Evolutionary conservation across 2,888 invertebrate species (phyloP), one percentile per base, ranked within the genome.

Genomic region (Trisateles emortualis): DNA sequence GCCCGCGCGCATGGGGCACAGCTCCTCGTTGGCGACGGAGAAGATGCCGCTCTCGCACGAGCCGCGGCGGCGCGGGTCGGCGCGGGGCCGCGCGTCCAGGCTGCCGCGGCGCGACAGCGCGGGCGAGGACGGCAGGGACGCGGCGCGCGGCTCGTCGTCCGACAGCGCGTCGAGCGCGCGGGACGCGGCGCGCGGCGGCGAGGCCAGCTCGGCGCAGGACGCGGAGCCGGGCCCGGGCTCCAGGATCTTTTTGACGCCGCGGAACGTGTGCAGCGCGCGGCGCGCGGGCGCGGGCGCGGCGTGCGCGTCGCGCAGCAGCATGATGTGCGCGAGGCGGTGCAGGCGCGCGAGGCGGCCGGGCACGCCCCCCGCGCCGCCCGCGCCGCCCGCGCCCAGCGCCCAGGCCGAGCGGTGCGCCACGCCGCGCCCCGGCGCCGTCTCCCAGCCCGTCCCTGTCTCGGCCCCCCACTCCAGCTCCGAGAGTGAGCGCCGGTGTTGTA

Each of bases 1-100:
- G 29, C 66, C 68, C 30, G 74, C 79, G 70, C 90, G 90, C 65
- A 81, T 87, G 49, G 87, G 86, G 52, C 94, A 94, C 61, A 95
- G 94, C 80, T 96, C 96, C 80, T 96, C 96, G 76, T 97, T 97
- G 61, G 97, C 96, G 72, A 96, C 97, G 49, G 97, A 97, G 93
- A 97, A 98, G 82, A 98, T 97, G 14, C 98, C 98, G 68, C 96
- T 96, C 84, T 98, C 98, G 83, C 97, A 97, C 14, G 97, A 97
- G 51, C 68, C 97, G 39, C 97, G 94, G 13, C 97, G 79, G 55
- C 64, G 67, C 58, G 59, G 78, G 63, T 65, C 84, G 51, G 68
- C 75, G 67, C 58, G 70, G 56, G 61, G 55, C 52, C 71, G 73
- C 55, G 76, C 74, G 68, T 84, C 70, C 2, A 48, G 50, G 73